A percentile compares a stretch with the other conserved stretches of the same genome.
Conservation (phyloP, 2,113 vertebrate genomes). For the Numida meleagris region DNA sequence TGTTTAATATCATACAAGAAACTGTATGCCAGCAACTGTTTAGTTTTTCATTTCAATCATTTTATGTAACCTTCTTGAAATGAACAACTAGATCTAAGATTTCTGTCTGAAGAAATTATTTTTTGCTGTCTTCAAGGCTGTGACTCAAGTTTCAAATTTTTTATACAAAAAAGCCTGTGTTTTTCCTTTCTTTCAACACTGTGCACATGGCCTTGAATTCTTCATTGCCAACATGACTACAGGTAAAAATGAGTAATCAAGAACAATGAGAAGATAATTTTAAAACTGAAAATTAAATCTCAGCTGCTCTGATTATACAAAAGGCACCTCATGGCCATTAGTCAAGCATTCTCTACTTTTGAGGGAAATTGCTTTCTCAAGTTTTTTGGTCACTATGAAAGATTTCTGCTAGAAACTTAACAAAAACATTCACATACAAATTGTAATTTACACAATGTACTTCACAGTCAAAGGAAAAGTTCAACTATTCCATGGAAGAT, state of each 20-base stretch:
- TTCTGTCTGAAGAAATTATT: neutral
- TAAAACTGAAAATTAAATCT: neutral
- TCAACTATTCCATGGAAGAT: neutral
- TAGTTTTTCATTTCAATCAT: neutral
- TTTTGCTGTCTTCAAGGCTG: neutral
- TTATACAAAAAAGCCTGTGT: neutral
- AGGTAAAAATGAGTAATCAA: conserved; percentile 9
- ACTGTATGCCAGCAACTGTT: neutral
- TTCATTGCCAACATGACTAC: neutral
- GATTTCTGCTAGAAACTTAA: neutral
- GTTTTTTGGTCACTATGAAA: neutral
- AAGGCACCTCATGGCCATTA: neutral
- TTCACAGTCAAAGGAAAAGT: neutral
- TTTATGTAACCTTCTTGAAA: neutral
- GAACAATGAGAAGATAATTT: neutral
- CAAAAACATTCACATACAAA: neutral
- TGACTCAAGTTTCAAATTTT: neutral
- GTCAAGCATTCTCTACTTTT: neutral
- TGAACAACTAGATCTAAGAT: neutral
- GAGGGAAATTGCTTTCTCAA: neutral
- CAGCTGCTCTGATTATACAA: neutral
- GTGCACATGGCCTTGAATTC: neutral
- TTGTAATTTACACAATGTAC: neutral
- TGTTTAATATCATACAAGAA: neutral
- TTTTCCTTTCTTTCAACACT: neutral